These are phyloP conservation scores for Drosophila prosaltans DNA, from an alignment of 1,140 invertebrate species.

Conservation along the genomic window DNA sequence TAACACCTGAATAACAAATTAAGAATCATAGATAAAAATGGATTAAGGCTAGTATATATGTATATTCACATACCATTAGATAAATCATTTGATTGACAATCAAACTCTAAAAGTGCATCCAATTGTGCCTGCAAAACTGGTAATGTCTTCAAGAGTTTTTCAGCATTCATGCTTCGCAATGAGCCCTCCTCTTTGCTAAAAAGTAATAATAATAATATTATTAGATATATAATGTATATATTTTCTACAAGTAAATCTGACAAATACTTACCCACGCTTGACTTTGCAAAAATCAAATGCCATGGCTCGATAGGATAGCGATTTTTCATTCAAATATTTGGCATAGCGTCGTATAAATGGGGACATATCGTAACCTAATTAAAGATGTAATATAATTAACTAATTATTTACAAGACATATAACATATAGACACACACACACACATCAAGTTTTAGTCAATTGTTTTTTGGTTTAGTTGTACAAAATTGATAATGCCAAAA, in stretches of 20 bases:
- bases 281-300: slow-evolving; percentile 99
- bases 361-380: slow-evolving; percentile 99
- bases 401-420: neutral
- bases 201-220: slow-evolving; percentile 15
- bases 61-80: slow-evolving; percentile 89
- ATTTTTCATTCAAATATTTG: slow-evolving; percentile 99
- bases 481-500: slow-evolving; percentile 48
- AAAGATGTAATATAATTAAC: slow-evolving; percentile 9
- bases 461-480: slow-evolving; percentile 12
- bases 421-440: slow-evolving; percentile 21
- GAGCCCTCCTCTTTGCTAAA: slow-evolving; percentile 95
- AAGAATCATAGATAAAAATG: slow-evolving; percentile 1
- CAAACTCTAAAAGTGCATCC: slow-evolving; percentile 98
- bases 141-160: slow-evolving; percentile 98
- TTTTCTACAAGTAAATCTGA: neutral
- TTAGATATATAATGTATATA: slow-evolving; percentile 1
- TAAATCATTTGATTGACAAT: slow-evolving; percentile 98
- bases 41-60: neutral
- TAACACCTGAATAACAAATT: slow-evolving; percentile 86
- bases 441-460: neutral
- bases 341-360: slow-evolving; percentile 99
- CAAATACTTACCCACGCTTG: slow-evolving; percentile 92
- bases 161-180: slow-evolving; percentile 97
- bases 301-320: slow-evolving; percentile 97
- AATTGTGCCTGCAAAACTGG: slow-evolving; percentile 97